phyloP scores from a whole-genome alignment of 2,113 vertebrate species.

The Litocranius walleri region DNA sequence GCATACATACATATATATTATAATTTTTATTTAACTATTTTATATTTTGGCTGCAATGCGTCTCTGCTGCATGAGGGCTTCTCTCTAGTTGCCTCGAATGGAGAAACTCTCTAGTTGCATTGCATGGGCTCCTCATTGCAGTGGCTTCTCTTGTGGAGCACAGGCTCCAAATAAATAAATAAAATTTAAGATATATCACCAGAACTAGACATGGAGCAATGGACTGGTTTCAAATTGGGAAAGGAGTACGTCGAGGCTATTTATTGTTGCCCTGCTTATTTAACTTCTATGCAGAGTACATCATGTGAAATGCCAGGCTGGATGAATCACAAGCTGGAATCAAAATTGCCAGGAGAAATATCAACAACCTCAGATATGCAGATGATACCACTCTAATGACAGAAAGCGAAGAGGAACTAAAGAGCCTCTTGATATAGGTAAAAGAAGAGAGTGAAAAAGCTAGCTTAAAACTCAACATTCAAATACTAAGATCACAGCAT shows the following conservation, averaged over 20 bases:
- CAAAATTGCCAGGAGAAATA: not conserved
- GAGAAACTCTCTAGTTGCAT: not conserved
- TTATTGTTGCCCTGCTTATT: not conserved
- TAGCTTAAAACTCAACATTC: not conserved
- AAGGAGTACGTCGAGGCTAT: not conserved
- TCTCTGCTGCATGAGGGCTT: not conserved
- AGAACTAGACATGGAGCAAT: not conserved
- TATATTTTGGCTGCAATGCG: not conserved
- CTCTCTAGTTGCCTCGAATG: not conserved
- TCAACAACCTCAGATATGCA: not conserved
- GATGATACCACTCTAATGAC: not conserved
- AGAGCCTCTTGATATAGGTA: not conserved
- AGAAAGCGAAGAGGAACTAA: not conserved
- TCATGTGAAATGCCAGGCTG: not conserved
- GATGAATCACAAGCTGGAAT: not conserved
- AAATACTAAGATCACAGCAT: not conserved
- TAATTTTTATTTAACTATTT: not conserved
- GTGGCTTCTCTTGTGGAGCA: not conserved
- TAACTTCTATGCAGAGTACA: not conserved
- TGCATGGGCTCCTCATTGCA: not conserved
- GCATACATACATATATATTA: not conserved
- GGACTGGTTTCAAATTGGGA: not conserved
- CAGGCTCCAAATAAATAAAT: not conserved
- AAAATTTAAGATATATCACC: not conserved
- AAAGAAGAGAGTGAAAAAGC: not conserved